Percentiles rank a stretch among this genome's conserved stretches.
Evolutionary conservation across 2,113 vertebrate genomes (phyloP).

Genomic region (Tonatia bakeri): DNA sequence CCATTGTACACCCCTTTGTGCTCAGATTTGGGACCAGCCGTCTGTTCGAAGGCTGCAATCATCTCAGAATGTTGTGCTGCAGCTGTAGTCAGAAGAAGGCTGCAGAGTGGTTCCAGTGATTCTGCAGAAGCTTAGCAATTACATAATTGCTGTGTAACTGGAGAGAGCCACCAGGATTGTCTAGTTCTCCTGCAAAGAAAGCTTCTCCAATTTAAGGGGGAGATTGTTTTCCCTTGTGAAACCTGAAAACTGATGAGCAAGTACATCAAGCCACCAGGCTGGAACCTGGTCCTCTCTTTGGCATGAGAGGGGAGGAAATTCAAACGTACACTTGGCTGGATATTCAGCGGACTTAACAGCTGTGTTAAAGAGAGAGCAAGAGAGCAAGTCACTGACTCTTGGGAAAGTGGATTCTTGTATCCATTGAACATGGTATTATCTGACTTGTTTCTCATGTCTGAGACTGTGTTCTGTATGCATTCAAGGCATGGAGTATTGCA

Average conservation of each 20-base stretch:
- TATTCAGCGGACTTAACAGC: not conserved
- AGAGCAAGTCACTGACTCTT: not conserved
- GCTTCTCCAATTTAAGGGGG: conserved; percentile 35
- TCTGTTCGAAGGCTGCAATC: conserved; percentile 77
- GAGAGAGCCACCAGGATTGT: conserved; percentile 69
- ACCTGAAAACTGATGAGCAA: conserved; percentile 53
- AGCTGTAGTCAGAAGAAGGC: conserved; percentile 72
- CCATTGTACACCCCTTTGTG: conserved; percentile 76
- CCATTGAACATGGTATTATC: not conserved
- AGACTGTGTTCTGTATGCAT: not conserved
- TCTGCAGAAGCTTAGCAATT: conserved; percentile 74
- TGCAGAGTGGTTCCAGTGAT: conserved; percentile 69
- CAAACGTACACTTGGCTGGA: conserved; percentile 45
- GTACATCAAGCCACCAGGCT: not conserved
- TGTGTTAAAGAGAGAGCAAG: not conserved
- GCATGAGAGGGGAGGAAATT: conserved; percentile 32
- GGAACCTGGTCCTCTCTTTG: not conserved
- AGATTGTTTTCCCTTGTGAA: conserved; percentile 65
- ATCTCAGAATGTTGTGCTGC: conserved; percentile 73
- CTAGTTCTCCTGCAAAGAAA: conserved; percentile 64
- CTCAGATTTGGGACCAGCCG: conserved; percentile 66
- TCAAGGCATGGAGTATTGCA: conserved; percentile 18
- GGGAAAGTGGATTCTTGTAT: not conserved
- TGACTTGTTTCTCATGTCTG: not conserved
- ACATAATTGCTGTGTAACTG: conserved; percentile 74